These are phyloP conservation scores for Notarius quadriscutis DNA, from an alignment of 2,113 vertebrate genomes.

Conservation along the genomic window DNA sequence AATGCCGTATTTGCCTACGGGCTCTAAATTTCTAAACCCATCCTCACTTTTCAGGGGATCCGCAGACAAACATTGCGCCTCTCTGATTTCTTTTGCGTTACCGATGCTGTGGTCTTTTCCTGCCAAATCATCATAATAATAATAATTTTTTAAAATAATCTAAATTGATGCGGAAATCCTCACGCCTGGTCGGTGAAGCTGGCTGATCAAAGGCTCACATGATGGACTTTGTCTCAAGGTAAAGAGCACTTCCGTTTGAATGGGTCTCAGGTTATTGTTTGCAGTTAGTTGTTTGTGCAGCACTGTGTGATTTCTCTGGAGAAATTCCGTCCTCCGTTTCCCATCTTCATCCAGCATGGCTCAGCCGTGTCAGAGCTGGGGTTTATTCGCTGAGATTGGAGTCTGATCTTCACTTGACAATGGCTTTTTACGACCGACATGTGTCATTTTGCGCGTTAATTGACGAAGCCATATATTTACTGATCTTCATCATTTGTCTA, in stretches of 20 bases:
- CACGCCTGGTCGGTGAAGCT: constrained; percentile 22
- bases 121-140: background rate
- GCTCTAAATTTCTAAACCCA: background rate
- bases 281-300: constrained; percentile 34
- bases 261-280: background rate
- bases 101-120: constrained; percentile 41
- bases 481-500: background rate
- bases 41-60: constrained; percentile 45
- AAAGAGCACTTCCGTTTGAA: constrained; percentile 24
- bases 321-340: constrained; percentile 12
- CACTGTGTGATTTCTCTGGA: constrained; percentile 23
- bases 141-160: background rate
- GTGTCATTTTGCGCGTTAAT: constrained; percentile 21
- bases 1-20: background rate
- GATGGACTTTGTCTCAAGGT: constrained; percentile 54
- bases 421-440: constrained; percentile 2
- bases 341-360: constrained; percentile 23
- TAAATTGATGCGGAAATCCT: constrained; percentile 48
- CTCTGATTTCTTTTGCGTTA: constrained; percentile 17
- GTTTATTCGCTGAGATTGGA: constrained; percentile 4
- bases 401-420: background rate
- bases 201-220: constrained; percentile 29
- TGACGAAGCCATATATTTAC: constrained; percentile 38
- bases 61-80: constrained; percentile 39
- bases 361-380: constrained; percentile 9